Percentiles rank a stretch among this genome's conserved stretches.
phyloP scores from a whole-genome alignment of 2,797 vertebrate species.

The Coreius guichenoti region DNA sequence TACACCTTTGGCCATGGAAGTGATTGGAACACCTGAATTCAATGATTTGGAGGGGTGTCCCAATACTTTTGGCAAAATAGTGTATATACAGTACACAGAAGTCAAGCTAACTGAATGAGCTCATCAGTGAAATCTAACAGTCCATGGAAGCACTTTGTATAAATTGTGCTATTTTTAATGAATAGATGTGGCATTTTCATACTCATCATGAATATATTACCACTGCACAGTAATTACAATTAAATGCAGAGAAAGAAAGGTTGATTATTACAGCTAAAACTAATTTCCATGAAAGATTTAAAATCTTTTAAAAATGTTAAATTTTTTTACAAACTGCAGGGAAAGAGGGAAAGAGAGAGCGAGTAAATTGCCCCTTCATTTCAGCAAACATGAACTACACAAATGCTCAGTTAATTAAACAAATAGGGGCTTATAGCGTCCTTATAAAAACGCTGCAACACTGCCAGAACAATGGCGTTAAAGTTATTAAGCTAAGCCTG shows the following conservation, averaged over 20 bases:
- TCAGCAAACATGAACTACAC: slow-evolving; percentile 19
- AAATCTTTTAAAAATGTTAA: too few species aligned
- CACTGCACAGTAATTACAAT: slow-evolving; percentile 40
- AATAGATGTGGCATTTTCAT: neutral
- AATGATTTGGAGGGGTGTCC: too few species aligned
- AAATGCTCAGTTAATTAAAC: slow-evolving; percentile 59
- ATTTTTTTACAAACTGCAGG: slow-evolving; percentile 27
- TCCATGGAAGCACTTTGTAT: neutral
- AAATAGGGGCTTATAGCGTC: slow-evolving; percentile 52
- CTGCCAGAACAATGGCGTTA: slow-evolving; percentile 48
- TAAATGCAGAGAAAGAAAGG: slow-evolving; percentile 28
- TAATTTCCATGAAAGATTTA: slow-evolving; percentile 47
- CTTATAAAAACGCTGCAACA: slow-evolving; percentile 46
- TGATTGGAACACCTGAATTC: too few species aligned
- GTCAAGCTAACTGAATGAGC: neutral
- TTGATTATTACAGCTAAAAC: slow-evolving; percentile 33
- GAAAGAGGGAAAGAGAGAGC: slow-evolving; percentile 24
- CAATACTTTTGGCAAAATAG: too few species aligned
- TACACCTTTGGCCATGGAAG: too few species aligned
- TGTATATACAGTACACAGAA: too few species aligned
- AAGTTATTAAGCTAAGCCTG: slow-evolving; percentile 53
- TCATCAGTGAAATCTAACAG: neutral
- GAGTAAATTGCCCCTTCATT: neutral
- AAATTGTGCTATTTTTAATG: slow-evolving; percentile 18
- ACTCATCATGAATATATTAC: slow-evolving; percentile 14